Evolutionary conservation across 1,140 invertebrate species (phyloP).

Genomic region (Teleogryllus occipitalis): DNA sequence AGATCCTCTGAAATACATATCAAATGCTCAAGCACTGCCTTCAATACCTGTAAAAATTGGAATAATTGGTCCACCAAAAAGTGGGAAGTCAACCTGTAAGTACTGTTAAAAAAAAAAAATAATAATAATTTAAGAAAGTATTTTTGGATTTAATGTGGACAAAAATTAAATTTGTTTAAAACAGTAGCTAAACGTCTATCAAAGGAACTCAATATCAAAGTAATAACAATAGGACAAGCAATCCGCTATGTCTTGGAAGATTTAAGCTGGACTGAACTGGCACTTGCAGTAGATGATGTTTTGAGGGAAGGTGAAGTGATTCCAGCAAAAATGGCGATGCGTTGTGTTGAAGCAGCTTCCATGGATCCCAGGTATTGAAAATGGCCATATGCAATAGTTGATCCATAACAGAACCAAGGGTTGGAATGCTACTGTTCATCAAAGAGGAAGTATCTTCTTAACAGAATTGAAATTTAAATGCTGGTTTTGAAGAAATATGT

Average conservation of each 20-base stretch:
- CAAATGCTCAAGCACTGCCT: slow-evolving; percentile 30
- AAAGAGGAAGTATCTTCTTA: too few relatives aligned
- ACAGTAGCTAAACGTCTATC: slow-evolving; percentile 42
- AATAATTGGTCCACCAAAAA: slow-evolving; percentile 75
- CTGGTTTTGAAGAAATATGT: too few relatives aligned
- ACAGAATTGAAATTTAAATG: too few relatives aligned
- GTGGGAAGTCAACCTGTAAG: slow-evolving; percentile 60
- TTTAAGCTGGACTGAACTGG: slow-evolving; percentile 39
- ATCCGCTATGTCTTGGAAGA: slow-evolving; percentile 40
- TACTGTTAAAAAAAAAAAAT: too few relatives aligned
- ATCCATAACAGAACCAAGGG: too few relatives aligned
- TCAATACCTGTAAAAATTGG: slow-evolving; percentile 58
- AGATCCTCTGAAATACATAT: slow-evolving; percentile 45
- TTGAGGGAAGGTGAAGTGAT: slow-evolving; percentile 36
- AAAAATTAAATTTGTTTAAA: neutral
- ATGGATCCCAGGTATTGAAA: slow-evolving; percentile 33
- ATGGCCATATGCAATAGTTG: too few relatives aligned
- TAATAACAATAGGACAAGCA: slow-evolving; percentile 41
- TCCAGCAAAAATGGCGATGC: slow-evolving; percentile 33
- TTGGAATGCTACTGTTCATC: too few relatives aligned
- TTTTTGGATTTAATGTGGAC: neutral
- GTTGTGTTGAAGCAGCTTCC: slow-evolving; percentile 40
- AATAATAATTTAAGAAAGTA: neutral
- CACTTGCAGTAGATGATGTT: slow-evolving; percentile 31
- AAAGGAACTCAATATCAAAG: slow-evolving; percentile 39